Percentiles rank a stretch among this genome's conserved stretches.
Evolutionary conservation across 2,888 invertebrate species (phyloP).

Genomic region (Nephrocerus scutellatus): DNA sequence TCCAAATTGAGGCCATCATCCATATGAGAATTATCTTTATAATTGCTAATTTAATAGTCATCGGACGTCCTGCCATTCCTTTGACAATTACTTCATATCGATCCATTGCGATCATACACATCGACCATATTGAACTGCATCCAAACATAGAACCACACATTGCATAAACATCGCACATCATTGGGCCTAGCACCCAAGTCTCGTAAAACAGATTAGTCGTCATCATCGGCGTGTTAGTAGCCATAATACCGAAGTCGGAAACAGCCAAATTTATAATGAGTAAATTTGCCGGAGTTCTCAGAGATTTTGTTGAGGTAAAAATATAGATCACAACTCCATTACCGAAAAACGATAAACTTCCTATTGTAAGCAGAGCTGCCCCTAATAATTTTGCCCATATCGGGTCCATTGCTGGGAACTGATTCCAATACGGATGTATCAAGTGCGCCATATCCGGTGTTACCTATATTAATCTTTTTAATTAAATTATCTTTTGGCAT

Average conservation of each 20-base stretch:
- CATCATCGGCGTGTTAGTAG: slow-evolving; percentile 49
- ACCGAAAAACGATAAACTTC: slow-evolving; percentile 47
- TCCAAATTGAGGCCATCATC: slow-evolving; percentile 70
- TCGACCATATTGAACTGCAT: slow-evolving; percentile 85
- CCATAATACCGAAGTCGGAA: slow-evolving; percentile 80
- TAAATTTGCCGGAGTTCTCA: slow-evolving; percentile 86
- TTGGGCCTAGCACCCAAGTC: slow-evolving; percentile 51
- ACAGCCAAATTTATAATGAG: slow-evolving; percentile 86
- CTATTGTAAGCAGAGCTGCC: slow-evolving; percentile 69
- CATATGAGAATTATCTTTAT: slow-evolving; percentile 73
- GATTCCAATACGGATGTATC: slow-evolving; percentile 74
- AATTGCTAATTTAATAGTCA: slow-evolving; percentile 74
- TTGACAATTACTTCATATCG: slow-evolving; percentile 92
- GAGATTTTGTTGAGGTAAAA: slow-evolving; percentile 44
- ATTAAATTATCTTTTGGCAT: slow-evolving; percentile 1
- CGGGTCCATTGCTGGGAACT: slow-evolving; percentile 83
- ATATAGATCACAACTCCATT: slow-evolving; percentile 46
- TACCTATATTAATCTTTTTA: slow-evolving; percentile 42
- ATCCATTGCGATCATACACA: slow-evolving; percentile 87
- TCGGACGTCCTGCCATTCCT: slow-evolving; percentile 76
- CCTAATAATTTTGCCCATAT: slow-evolving; percentile 79
- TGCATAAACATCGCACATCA: slow-evolving; percentile 82
- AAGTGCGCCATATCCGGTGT: slow-evolving; percentile 60
- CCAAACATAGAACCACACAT: slow-evolving; percentile 84
- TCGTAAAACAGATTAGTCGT: slow-evolving; percentile 46